These are phyloP conservation scores for Eriosoma lanigerum DNA, from an alignment of 1,140 invertebrate species.

Conservation along the genomic window DNA sequence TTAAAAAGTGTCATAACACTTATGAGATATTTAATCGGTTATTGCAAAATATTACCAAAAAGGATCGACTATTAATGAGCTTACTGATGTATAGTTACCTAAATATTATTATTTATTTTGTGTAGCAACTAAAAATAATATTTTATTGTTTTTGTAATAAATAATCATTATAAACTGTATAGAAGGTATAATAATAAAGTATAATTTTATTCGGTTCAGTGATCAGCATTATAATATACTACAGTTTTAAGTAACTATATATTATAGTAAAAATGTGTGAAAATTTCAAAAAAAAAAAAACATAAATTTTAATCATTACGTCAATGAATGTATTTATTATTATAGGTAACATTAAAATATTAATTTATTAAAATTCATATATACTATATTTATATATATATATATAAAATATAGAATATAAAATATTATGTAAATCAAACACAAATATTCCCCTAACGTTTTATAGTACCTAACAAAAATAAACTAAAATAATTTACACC, in stretches of 20 bases:
- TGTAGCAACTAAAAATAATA: conserved; percentile 14
- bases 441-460: neutral
- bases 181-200: too few relatives aligned
- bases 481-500: neutral
- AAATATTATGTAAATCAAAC: neutral
- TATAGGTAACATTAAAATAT: neutral
- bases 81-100: conserved; percentile 3
- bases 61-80: neutral
- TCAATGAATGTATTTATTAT: neutral
- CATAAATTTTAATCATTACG: neutral
- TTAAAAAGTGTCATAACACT: neutral
- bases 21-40: neutral
- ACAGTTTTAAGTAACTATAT: neutral
- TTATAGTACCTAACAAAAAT: neutral
- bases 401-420: neutral
- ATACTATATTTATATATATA: neutral
- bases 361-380: neutral
- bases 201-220: conserved; percentile 10
- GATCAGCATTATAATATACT: neutral
- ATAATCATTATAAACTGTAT: neutral
- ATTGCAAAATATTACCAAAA: conserved; percentile 29
- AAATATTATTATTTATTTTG: conserved; percentile 6
- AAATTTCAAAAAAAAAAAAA: neutral
- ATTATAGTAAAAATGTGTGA: neutral
- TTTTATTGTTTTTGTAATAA: too few relatives aligned